Conservation (phyloP, 2,797 vertebrate species). For the Orientallactaga sibirica region DNA sequence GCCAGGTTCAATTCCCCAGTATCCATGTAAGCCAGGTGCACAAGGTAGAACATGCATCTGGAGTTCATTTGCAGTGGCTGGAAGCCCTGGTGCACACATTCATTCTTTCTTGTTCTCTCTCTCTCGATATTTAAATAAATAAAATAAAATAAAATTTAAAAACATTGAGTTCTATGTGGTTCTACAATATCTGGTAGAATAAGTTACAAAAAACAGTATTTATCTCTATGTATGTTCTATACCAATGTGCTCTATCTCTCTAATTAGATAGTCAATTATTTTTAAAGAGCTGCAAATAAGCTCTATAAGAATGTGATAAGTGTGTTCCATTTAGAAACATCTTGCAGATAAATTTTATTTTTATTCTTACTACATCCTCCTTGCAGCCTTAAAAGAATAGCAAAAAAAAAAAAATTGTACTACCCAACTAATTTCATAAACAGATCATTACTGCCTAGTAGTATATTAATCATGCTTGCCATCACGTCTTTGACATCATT, state of each 20-base stretch:
- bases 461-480: slow-evolving; percentile 54
- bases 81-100: too few species aligned
- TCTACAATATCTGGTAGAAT: slow-evolving; percentile 28
- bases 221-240: slow-evolving; percentile 73
- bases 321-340: slow-evolving; percentile 76
- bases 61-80: too few species aligned
- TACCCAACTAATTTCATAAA: slow-evolving; percentile 66
- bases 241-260: slow-evolving; percentile 73
- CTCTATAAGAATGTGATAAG: slow-evolving; percentile 79
- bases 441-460: slow-evolving; percentile 37
- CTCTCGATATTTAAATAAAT: too few species aligned
- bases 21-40: too few species aligned
- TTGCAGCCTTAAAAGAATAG: slow-evolving; percentile 59
- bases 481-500: slow-evolving; percentile 50
- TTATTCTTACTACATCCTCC: slow-evolving; percentile 70
- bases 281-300: slow-evolving; percentile 84
- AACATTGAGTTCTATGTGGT: slow-evolving; percentile 22
- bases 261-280: slow-evolving; percentile 84
- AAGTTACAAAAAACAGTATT: slow-evolving; percentile 75
- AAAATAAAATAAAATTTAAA: too few species aligned
- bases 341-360: slow-evolving; percentile 78
- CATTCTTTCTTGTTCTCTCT: too few species aligned
- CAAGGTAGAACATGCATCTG: too few species aligned
- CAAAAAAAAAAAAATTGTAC: slow-evolving; percentile 27
- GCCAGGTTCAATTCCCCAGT: too few species aligned